phyloP scores from a whole-genome alignment of 2,888 invertebrate genomes.

The Julus scandinavius region DNA sequence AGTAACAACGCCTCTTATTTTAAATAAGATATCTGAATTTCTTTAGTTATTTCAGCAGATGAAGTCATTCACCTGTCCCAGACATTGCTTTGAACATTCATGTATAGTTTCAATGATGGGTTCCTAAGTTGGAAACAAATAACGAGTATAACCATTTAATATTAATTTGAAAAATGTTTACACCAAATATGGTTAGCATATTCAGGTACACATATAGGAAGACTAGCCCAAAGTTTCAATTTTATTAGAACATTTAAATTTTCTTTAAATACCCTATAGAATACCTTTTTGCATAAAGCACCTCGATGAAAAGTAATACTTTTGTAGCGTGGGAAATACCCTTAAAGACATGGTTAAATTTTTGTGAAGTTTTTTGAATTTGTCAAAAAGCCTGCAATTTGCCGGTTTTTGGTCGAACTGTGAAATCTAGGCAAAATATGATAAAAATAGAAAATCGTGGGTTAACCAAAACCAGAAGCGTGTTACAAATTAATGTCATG shows the following conservation, averaged over 20 bases:
- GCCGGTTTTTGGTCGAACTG: not conserved
- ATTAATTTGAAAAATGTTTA: not conserved
- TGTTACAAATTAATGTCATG: not conserved
- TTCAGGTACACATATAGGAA: no score
- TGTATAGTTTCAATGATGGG: not conserved
- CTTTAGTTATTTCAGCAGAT: not conserved
- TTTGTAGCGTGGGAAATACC: no score
- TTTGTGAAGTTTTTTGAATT: no score
- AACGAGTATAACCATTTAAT: no score
- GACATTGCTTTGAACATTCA: not conserved
- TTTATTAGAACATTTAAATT: no score
- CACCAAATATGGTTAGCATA: not conserved
- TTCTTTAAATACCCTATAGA: no score
- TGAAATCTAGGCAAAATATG: not conserved
- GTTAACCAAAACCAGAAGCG: not conserved
- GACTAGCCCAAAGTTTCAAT: no score
- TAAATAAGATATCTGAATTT: not conserved
- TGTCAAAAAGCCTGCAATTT: not conserved
- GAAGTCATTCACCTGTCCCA: not conserved
- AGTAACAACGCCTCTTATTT: slow-evolving; percentile 13
- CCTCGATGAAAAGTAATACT: no score
- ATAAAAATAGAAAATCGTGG: not conserved
- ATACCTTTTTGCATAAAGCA: no score
- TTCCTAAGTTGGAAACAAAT: no score
- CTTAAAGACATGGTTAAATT: no score